A percentile compares a stretch with the other conserved stretches of the same genome.
These are phyloP conservation scores for Oxytorus armatus DNA, from an alignment of 2,888 invertebrate species.

Conservation along the genomic window DNA sequence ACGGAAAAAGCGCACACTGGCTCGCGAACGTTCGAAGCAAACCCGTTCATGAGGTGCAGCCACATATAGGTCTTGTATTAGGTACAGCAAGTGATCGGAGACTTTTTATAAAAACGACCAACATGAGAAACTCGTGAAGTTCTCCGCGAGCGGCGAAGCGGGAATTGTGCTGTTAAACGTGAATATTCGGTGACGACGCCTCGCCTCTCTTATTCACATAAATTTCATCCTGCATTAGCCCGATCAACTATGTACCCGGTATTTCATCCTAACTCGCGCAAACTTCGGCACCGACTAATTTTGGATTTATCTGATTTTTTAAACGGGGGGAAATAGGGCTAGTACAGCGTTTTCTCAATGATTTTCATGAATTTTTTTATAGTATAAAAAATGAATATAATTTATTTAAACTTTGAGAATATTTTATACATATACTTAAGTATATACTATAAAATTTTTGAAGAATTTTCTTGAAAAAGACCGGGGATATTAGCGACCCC, in stretches of 20 bases:
- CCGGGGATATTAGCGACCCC: too few relatives aligned
- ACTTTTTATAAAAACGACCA: constrained; percentile 23
- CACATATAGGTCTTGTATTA: constrained; percentile 29
- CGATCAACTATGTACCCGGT: background rate
- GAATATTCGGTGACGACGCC: constrained; percentile 35
- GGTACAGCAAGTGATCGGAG: constrained; percentile 20
- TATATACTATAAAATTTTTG: too few relatives aligned
- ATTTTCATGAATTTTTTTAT: too few relatives aligned
- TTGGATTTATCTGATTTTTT: too few relatives aligned
- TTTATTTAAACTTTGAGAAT: too few relatives aligned
- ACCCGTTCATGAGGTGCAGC: constrained; percentile 60
- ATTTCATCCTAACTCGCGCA: too few relatives aligned
- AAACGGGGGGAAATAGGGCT: too few relatives aligned
- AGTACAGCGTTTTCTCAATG: too few relatives aligned
- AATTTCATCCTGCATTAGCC: constrained; percentile 9
- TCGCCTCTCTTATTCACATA: constrained; percentile 2
- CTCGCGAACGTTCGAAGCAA: constrained; percentile 52
- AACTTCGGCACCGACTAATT: too few relatives aligned
- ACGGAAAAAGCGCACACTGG: constrained; percentile 25
- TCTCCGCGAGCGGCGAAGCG: constrained; percentile 35
- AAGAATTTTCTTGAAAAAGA: too few relatives aligned
- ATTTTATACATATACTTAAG: too few relatives aligned
- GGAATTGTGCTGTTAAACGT: constrained; percentile 41
- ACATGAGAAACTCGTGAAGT: constrained; percentile 21
- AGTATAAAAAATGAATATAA: too few relatives aligned